Base-by-base conservation (phyloP, 2,888 invertebrate species). In the Helleia helle region DNA sequence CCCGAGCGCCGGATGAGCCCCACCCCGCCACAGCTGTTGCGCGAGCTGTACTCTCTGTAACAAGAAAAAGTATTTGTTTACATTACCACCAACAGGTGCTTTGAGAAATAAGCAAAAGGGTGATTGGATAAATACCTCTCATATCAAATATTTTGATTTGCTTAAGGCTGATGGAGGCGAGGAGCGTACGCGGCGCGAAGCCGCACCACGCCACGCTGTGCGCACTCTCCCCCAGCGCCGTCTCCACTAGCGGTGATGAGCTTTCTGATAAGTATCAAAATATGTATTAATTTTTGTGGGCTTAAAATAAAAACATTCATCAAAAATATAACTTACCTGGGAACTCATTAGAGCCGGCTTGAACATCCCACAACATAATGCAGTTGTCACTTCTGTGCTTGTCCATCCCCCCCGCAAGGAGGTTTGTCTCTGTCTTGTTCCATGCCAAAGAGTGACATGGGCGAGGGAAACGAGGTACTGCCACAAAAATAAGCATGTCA, bases 101-200 rank as follows among this genome's bases (percentile, higher is more conserved):
- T 18, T 18, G 4, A 4, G 3, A 5, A 18, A 18, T 3, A 18
- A 18, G 18, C 18, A 18, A 4, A 4, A 18, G 3, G 3, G 18
- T 18, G 5, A 18, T 18, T 18, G 18, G n/a, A n/a, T 12, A 24
- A 56, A 59, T 72, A 95, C 96, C 96, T 87, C 97, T 86, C 3
- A 96, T 87, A 75, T 97, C 97, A 62, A 94, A 93, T 24, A 97
- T 87, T 72, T 94, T 94, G 29, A 98, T 89, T 57, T 91, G 90
- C 59, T 96, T 96, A 56, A 91, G 88, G 72, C 95, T 96, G 88
- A 96, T 93, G 34, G 96, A 96, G n/a, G 94, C 91, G 1, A 95
- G 89, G 22, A 97, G 86, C 2, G 92, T 89, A 52, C 92, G 90
- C 39, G 90, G 88, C 44, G 91, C 89, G 50, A 89, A 88, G 50